These are phyloP conservation scores for Buphagus erythrorhynchus DNA, from an alignment of 2,797 vertebrate genomes.

Conservation along the genomic window DNA sequence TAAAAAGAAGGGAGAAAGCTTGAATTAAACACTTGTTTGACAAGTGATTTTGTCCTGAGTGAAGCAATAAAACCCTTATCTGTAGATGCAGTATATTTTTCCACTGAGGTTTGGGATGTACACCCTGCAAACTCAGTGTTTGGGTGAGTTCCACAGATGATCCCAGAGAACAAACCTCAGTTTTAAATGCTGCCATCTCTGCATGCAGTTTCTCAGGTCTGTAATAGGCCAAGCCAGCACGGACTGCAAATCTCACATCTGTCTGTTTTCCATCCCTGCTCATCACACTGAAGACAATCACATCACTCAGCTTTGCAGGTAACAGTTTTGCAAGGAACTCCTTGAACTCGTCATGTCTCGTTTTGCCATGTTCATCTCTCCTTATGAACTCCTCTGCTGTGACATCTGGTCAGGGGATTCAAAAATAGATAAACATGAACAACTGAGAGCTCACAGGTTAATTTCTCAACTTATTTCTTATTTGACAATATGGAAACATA, in stretches of 20 bases:
- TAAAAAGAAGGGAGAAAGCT: not conserved
- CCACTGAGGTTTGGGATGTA: not conserved
- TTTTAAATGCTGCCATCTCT: constrained; percentile 84
- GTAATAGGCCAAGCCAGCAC: constrained; percentile 67
- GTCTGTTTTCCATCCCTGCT: constrained; percentile 77
- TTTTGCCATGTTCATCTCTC: constrained; percentile 74
- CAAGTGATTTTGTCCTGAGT: not conserved
- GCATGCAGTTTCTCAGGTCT: constrained; percentile 85
- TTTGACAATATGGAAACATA: not conserved
- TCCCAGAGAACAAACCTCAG: constrained; percentile 77
- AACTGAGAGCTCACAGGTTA: not conserved
- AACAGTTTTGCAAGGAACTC: constrained; percentile 84
- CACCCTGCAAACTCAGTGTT: not conserved
- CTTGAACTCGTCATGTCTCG: constrained; percentile 78
- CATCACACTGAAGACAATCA: constrained; percentile 83
- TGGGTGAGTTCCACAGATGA: not conserved
- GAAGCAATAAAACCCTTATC: not conserved
- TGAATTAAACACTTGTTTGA: not conserved
- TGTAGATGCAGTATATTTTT: not conserved
- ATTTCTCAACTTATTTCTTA: not conserved
- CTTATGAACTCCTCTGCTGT: constrained; percentile 85
- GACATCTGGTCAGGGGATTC: constrained; percentile 75
- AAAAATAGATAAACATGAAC: not conserved
- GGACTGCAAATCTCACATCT: constrained; percentile 82
- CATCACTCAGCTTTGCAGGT: constrained; percentile 70